Conservation (phyloP, 1,140 invertebrate species). For the Drosophila athabasca region DNA sequence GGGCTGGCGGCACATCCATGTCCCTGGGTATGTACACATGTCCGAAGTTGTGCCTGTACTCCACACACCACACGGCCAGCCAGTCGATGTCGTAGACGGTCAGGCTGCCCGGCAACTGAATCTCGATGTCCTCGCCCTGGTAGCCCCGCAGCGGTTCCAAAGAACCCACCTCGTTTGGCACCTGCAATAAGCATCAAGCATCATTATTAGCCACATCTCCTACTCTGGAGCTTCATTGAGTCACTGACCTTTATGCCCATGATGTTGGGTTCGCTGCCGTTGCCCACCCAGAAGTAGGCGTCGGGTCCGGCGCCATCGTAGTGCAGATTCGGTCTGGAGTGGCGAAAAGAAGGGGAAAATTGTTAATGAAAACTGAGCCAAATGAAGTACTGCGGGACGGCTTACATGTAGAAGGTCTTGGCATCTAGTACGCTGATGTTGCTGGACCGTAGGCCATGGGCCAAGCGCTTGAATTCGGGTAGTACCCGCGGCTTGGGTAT, state of each 20-base stretch:
- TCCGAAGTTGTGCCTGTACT: slow-evolving; percentile 94
- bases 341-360: neutral
- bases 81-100: slow-evolving; percentile 96
- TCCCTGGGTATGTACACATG: slow-evolving; percentile 94
- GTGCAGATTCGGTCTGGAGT: slow-evolving; percentile 93
- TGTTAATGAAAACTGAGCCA: neutral
- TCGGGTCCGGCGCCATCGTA: slow-evolving; percentile 95
- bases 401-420: slow-evolving; percentile 91
- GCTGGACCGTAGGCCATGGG: slow-evolving; percentile 94
- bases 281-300: slow-evolving; percentile 97
- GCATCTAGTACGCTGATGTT: slow-evolving; percentile 96
- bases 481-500: slow-evolving; percentile 90
- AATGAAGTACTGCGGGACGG: no score
- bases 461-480: slow-evolving; percentile 92
- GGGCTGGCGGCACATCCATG: slow-evolving; percentile 93
- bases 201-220: neutral
- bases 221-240: neutral
- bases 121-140: slow-evolving; percentile 95
- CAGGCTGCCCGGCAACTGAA: slow-evolving; percentile 92
- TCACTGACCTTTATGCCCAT: slow-evolving; percentile 90
- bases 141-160: slow-evolving; percentile 91
- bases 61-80: slow-evolving; percentile 94
- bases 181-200: slow-evolving; percentile 84
- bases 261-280: slow-evolving; percentile 91
- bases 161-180: slow-evolving; percentile 94